Evolutionary conservation across 2,797 vertebrate genomes (phyloP), one percentile per base, ranked within the genome.

Genomic region (Alectoris magna): DNA sequence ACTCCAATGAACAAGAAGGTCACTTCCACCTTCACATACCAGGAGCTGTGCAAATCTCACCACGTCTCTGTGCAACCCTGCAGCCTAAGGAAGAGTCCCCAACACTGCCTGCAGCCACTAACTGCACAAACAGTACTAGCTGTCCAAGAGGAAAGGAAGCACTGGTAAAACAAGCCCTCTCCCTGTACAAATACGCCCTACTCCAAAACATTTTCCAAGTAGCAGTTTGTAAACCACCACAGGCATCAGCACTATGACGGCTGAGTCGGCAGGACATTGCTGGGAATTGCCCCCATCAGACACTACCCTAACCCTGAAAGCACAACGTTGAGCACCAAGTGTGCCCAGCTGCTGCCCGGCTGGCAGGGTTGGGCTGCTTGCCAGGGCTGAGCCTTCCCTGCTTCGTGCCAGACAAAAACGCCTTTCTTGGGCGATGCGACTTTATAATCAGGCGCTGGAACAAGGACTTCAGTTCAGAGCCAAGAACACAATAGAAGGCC

Each of bases 391-490:
- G 48, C 71, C 44, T 41, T 49, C 24, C 2, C 34, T 34, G 49
- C 71, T 46, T 71, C 71, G 24, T 3, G 75, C 9, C 19, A 14
- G 41, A 88, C 88, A 93, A 87, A 76, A 87, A 53, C 1, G 1
- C 43, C 87, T 89, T 79, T 91, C 87, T 58, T 55, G 74, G 58
- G 27, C 77, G 41, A 69, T 31, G 73, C 2, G 67, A 56, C 83
- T 90, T 41, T 13, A 26, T 44, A 58, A 38, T 9, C 60, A n/a
- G 63, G 38, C 38, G 18, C 84, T 27, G 5, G 8, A 68, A 80
- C 78, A 92, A 81, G 73, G 70, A 21, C 79, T 39, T 63, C n/a
- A 24, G 76, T 91, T 91, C 88, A 87, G 55, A 4, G 34, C 64
- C 44, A 73, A 83, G 75, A 34, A 60, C 67, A 91, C 74, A 84